A percentile compares a stretch with the other conserved stretches of the same genome.
Conservation (phyloP, 2,797 vertebrate species). For the Tachyglossus aculeatus region DNA sequence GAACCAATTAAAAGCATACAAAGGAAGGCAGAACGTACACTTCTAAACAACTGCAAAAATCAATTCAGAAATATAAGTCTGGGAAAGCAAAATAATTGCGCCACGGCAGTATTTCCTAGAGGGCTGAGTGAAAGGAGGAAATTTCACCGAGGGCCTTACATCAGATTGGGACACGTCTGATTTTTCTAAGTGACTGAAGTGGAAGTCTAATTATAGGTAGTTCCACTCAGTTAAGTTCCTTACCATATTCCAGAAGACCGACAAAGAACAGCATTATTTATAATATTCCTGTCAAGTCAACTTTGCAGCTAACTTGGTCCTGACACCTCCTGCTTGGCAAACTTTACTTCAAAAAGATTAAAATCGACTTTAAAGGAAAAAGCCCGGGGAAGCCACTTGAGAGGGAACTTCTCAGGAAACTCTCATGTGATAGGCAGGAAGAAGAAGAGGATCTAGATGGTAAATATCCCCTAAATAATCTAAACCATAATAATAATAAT, state of each 20-base stretch:
- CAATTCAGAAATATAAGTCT: not conserved
- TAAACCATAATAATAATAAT: too few species aligned
- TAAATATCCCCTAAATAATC: too few species aligned
- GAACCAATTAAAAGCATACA: not conserved
- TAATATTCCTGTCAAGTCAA: not conserved
- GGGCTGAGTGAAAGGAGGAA: not conserved
- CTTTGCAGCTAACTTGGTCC: not conserved
- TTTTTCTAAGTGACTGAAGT: conserved; percentile 19
- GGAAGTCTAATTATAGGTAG: conserved; percentile 26
- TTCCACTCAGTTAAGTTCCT: conserved; percentile 15
- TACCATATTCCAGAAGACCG: not conserved
- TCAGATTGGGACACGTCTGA: not conserved
- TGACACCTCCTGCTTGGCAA: conserved; percentile 9
- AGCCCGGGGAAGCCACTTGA: conserved; percentile 5
- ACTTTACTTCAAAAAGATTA: conserved; percentile 31
- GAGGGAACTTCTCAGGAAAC: conserved; percentile 16
- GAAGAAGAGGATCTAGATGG: too few species aligned
- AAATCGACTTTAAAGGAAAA: conserved; percentile 14
- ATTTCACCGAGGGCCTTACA: not conserved
- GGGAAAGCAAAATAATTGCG: not conserved
- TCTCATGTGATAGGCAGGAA: not conserved
- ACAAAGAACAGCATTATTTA: not conserved
- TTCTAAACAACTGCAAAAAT: not conserved
- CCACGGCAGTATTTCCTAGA: not conserved
- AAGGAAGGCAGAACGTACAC: not conserved